Conservation (phyloP, 1,140 invertebrate species). For the Ganaspis sp. region DNA sequence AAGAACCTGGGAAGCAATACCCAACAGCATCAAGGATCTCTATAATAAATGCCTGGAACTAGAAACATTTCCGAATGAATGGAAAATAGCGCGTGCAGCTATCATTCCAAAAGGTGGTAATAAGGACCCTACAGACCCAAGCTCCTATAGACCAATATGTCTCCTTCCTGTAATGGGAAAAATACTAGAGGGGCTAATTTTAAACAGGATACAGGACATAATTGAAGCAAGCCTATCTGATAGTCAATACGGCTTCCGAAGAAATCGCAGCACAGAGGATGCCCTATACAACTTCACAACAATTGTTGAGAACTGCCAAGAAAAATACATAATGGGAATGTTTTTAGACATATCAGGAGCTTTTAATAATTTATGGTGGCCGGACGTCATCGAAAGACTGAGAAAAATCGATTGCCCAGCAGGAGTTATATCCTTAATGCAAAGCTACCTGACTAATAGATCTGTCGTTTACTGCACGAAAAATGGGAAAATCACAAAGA, state of each 20-base stretch:
- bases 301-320: conserved; percentile 44
- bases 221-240: conserved; percentile 7
- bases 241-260: conserved; percentile 65
- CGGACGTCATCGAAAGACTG: conserved; percentile 57
- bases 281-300: too few species aligned
- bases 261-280: conserved; percentile 63
- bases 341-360: conserved; percentile 74
- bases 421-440: conserved; percentile 56
- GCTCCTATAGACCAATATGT: conserved; percentile 70
- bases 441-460: conserved; percentile 64
- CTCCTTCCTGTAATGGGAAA: conserved; percentile 70
- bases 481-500: conserved; percentile 37
- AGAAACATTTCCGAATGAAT: not conserved
- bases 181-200: conserved; percentile 64
- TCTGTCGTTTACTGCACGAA: conserved; percentile 47
- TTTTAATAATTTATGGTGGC: conserved; percentile 72
- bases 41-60: not conserved
- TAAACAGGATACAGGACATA: conserved; percentile 38
- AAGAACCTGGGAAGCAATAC: not conserved
- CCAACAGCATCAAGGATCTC: not conserved
- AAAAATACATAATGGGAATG: conserved; percentile 59
- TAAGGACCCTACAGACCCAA: conserved; percentile 56
- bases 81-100: not conserved
- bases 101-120: conserved; percentile 20
- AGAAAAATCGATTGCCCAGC: not conserved